Evolutionary conservation across 2,797 vertebrate species (phyloP), one percentile per base, ranked within the genome.

Genomic region (Periparus ater): DNA sequence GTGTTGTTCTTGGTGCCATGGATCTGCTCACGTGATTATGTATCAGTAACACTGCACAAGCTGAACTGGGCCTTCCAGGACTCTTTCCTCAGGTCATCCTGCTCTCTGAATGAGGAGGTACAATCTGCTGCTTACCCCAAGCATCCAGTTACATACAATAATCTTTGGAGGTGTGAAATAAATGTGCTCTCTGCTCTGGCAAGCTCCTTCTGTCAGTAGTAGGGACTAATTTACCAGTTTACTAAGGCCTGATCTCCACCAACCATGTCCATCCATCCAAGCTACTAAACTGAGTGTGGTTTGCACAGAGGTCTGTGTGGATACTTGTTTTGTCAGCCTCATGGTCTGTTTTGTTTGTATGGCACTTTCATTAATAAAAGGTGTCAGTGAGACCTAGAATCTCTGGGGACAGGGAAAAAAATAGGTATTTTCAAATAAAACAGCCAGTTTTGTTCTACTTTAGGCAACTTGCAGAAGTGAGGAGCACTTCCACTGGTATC

Each of bases 71-170:
- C 30, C 19, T 81, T 55, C 48, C 60, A 47, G 66, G 42, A 34
- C 54, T 63, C 68, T 53, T 67, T 61, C 51, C 67, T 67, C 74
- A 92, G 85, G 91, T 91, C 82, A 86, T 57, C 90, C 78, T 53
- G 16, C 55, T 62, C 51, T 48, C 4, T 48, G 88, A 61, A 21
- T 30, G 60, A 91, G 57, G 26, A 95, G 70, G 27, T 77, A 95
- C 17, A 57, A 87, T 51, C 67, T 95, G 75, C 73, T 96, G 55
- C 89, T 88, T 32, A 82, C 54, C 51, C 75, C 76, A 71, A 81
- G 66, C 1, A 5, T 27, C 6, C 93, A 27, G 73, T 36, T 75
- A 74, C 75, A 63, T 45, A 81, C 70, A 80, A 17, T 26, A 67
- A 66, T 61, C 26, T 54, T 61, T 80, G 84, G 8, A 85, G 89